Evolutionary conservation across 2,113 vertebrate genomes (phyloP).

Genomic region (Thalassoma bifasciatum): DNA sequence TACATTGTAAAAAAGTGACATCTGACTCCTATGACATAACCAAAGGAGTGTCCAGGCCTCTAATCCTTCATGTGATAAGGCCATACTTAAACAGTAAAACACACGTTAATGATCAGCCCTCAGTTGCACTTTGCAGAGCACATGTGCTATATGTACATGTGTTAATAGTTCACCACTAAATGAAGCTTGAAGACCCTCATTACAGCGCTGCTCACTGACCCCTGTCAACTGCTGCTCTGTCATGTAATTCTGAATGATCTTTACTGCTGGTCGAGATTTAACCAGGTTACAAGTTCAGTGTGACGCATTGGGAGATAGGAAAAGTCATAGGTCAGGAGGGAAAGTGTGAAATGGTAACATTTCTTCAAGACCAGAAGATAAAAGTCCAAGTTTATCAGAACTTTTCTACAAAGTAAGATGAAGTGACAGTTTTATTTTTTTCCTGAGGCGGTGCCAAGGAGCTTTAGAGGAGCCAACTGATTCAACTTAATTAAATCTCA

Average conservation of each 20-base stretch:
- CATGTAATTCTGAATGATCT: constrained; percentile 64
- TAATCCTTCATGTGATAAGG: constrained; percentile 10
- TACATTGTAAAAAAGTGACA: neutral
- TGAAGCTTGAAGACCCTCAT: constrained; percentile 54
- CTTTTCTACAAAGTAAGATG: constrained; percentile 2
- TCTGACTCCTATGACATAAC: constrained; percentile 11
- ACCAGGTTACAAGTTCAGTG: constrained; percentile 33
- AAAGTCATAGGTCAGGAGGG: constrained; percentile 28
- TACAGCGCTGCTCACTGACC: constrained; percentile 51
- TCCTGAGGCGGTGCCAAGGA: constrained; percentile 15
- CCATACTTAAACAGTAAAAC: constrained; percentile 5
- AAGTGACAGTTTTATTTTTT: constrained; percentile 6
- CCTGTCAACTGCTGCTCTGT: constrained; percentile 14
- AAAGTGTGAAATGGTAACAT: constrained; percentile 16
- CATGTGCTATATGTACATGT: neutral
- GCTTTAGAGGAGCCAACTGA: constrained; percentile 14
- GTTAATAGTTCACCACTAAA: constrained; percentile 63
- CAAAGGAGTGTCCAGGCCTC: neutral
- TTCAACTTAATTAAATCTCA: constrained; percentile 37
- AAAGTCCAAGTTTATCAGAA: neutral
- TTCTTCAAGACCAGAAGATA: neutral
- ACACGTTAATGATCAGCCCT: constrained; percentile 49
- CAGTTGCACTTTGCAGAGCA: neutral
- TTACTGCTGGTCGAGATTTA: constrained; percentile 47
- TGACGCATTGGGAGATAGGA: neutral